Evolutionary conservation across 2,113 vertebrate species (phyloP).

Genomic region (Clarias gariepinus): DNA sequence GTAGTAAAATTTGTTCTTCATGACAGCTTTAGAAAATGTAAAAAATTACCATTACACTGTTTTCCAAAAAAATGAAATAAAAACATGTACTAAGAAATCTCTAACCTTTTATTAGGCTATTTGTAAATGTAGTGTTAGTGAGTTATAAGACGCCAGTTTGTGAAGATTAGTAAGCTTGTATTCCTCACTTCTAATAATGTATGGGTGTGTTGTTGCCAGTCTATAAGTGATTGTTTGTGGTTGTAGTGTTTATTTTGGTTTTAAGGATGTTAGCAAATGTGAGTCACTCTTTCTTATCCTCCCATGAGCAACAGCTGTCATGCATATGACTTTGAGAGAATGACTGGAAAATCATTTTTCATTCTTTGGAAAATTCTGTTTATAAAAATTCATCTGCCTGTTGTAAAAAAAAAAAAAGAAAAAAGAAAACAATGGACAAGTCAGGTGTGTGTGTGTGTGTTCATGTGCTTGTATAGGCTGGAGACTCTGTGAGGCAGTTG

Average conservation of each 20-base stretch:
- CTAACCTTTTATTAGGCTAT: background rate
- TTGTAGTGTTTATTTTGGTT: background rate
- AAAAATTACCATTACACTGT: background rate
- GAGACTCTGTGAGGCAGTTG: slow-evolving; percentile 78
- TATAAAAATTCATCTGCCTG: background rate
- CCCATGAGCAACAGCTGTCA: background rate
- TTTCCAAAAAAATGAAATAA: background rate
- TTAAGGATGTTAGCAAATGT: background rate
- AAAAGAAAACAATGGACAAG: too few species aligned
- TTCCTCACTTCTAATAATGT: background rate
- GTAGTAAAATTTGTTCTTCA: background rate
- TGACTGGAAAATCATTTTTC: background rate
- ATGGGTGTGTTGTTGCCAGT: background rate
- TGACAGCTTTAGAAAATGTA: background rate
- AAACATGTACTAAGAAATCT: background rate
- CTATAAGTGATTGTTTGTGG: background rate
- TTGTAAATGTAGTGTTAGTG: background rate
- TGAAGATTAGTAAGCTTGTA: background rate
- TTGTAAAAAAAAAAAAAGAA: background rate
- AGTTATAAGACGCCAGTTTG: background rate
- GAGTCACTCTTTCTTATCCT: background rate
- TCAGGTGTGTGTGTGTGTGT: slow-evolving; percentile 7
- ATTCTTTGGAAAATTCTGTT: background rate
- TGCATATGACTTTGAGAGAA: background rate
- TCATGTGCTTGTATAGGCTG: slow-evolving; percentile 66